These are phyloP conservation scores for Drosophila paranaensis DNA, from an alignment of 2,888 invertebrate species.

Conservation along the genomic window DNA sequence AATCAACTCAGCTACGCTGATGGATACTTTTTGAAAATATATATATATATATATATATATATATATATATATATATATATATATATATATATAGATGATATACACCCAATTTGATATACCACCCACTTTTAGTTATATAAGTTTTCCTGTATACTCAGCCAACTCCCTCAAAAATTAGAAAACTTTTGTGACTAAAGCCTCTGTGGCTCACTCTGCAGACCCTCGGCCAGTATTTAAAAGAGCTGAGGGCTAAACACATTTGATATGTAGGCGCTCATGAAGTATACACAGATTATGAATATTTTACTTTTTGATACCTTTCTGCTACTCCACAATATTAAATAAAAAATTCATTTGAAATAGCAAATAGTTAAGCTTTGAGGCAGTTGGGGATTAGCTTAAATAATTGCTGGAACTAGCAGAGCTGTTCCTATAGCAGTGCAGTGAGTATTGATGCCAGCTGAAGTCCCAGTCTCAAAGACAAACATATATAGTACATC, in stretches of 20 bases:
- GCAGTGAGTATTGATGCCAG: no score
- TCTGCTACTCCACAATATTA: neutral
- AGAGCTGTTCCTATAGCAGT: no score
- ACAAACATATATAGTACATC: no score
- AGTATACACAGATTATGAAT: conserved; percentile 7
- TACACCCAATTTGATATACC: no score
- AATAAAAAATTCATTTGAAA: neutral
- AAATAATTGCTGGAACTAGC: neutral
- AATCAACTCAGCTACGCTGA: no score
- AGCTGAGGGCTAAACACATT: neutral
- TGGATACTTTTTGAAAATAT: no score
- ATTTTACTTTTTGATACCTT: neutral
- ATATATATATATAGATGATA: no score
- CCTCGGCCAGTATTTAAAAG: neutral
- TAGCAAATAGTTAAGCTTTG: neutral
- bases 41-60: neutral
- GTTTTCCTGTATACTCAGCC: neutral
- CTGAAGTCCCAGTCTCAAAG: no score
- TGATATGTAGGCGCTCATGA: conserved; percentile 1
- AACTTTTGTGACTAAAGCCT: neutral
- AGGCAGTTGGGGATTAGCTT: neutral
- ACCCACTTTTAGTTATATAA: neutral
- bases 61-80: neutral
- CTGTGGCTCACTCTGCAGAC: neutral
- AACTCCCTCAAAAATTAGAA: neutral